Percentiles rank a stretch among this genome's conserved stretches.
These are phyloP conservation scores for Sphaeridia pumilis DNA, from an alignment of 2,888 invertebrate species.

Conservation along the genomic window DNA sequence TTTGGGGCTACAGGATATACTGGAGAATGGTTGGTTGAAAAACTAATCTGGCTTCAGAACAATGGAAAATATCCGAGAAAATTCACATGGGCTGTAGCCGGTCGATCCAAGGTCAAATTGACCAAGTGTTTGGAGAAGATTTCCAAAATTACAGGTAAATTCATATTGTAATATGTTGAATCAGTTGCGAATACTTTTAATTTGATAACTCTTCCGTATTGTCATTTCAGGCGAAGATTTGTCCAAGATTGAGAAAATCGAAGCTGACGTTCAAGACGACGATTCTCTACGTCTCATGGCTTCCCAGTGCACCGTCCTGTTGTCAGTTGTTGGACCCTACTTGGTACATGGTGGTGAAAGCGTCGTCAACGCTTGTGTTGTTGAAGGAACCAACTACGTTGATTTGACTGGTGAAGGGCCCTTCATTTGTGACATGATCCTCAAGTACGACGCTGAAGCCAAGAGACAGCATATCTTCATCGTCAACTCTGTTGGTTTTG, in stretches of 20 bases:
- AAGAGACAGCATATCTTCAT: slow-evolving; percentile 67
- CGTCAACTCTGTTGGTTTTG: slow-evolving; percentile 84
- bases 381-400: slow-evolving; percentile 67
- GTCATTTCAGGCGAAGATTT: neutral
- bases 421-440: slow-evolving; percentile 70
- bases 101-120: slow-evolving; percentile 54
- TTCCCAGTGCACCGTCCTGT: slow-evolving; percentile 57
- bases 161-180: neutral
- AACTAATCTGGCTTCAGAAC: slow-evolving; percentile 43
- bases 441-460: slow-evolving; percentile 62
- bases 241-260: neutral
- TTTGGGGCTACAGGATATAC: slow-evolving; percentile 94
- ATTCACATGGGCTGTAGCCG: slow-evolving; percentile 81
- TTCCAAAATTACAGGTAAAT: slow-evolving; percentile 43
- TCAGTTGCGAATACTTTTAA: neutral
- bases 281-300: slow-evolving; percentile 69
- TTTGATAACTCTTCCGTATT: neutral
- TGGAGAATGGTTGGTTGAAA: slow-evolving; percentile 68
- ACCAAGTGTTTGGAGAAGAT: slow-evolving; percentile 44
- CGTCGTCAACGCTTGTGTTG: slow-evolving; percentile 76
- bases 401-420: slow-evolving; percentile 74
- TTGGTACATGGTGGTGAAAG: slow-evolving; percentile 79
- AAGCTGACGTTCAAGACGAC: slow-evolving; percentile 54
- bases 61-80: slow-evolving; percentile 38
- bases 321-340: slow-evolving; percentile 89